Evolutionary conservation across 2,797 vertebrate species (phyloP).

Genomic region (Acanthopagrus latus): DNA sequence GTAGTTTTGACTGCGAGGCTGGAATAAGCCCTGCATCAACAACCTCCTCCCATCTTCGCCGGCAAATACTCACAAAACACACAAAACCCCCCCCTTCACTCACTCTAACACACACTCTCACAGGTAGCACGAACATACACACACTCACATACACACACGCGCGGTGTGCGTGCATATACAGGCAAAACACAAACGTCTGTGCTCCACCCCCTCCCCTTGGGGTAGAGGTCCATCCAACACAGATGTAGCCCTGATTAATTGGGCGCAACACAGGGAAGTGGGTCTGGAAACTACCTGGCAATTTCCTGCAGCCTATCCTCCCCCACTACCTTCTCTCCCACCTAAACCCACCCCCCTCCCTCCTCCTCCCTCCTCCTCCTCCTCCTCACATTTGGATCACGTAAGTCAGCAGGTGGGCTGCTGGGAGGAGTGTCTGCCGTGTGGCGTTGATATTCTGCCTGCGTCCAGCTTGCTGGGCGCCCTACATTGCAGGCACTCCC

Average conservation of each 20-base stretch:
- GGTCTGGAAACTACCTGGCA: conserved; percentile 90
- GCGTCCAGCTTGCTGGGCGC: conserved; percentile 87
- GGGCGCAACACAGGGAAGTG: conserved; percentile 87
- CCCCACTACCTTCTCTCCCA: conserved; percentile 59
- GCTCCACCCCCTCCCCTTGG: conserved; percentile 64
- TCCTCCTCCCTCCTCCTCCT: conserved; percentile 47
- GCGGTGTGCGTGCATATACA: conserved; percentile 52
- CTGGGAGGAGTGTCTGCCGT: conserved; percentile 83
- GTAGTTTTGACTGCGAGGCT: conserved; percentile 46
- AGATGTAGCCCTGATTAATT: conserved; percentile 90
- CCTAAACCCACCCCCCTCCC: conserved; percentile 34
- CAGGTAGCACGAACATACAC: conserved; percentile 49
- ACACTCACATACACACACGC: conserved; percentile 26
- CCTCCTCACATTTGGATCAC: conserved; percentile 82
- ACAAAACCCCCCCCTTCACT: conserved; percentile 15
- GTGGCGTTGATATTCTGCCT: conserved; percentile 88
- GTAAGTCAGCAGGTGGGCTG: conserved; percentile 88
- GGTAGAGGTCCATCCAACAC: conserved; percentile 85
- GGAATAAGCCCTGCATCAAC: conserved; percentile 59
- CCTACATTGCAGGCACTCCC: conserved; percentile 89
- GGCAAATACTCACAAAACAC: conserved; percentile 53
- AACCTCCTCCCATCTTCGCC: conserved; percentile 42
- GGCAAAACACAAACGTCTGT: conserved; percentile 64
- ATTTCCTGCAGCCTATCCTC: conserved; percentile 82
- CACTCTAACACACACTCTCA: conserved; percentile 50